Conservation (phyloP, 2,113 vertebrate genomes). For the Lota lota region DNA sequence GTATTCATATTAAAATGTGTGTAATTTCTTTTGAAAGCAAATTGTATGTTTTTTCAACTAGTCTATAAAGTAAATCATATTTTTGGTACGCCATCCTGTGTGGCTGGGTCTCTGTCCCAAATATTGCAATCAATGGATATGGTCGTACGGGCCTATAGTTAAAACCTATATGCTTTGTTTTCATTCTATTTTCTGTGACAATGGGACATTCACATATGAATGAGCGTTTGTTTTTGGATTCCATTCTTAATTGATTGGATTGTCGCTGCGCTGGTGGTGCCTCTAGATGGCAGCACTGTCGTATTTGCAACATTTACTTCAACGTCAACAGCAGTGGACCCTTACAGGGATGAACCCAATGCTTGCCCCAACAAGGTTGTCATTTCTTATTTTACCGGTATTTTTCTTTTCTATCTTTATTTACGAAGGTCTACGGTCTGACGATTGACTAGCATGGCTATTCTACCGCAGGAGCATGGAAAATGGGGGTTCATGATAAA, state of each 20-base stretch:
- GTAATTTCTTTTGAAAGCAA: too few relatives aligned
- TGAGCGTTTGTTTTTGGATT: neutral
- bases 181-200: neutral
- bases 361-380: neutral
- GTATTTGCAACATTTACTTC: too few relatives aligned
- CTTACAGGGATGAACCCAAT: too few relatives aligned
- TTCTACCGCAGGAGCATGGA: conserved; percentile 63
- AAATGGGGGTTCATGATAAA: conserved; percentile 60
- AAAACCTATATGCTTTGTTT: neutral
- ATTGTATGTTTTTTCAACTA: too few relatives aligned
- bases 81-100: too few relatives aligned
- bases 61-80: too few relatives aligned
- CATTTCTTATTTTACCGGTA: neutral
- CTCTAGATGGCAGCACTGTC: conserved; percentile 61
- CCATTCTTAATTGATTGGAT: neutral
- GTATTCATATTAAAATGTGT: too few relatives aligned
- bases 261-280: neutral
- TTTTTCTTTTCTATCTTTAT: neutral
- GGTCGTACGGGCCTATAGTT: neutral
- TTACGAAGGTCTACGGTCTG: neutral
- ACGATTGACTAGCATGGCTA: conserved; percentile 23
- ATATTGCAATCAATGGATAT: neutral
- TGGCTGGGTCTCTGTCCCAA: too few relatives aligned
- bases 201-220: neutral
- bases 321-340: too few relatives aligned